These are phyloP conservation scores for Aplysina aerophoba DNA, from an alignment of 37 sponge, comb jelly and placozoan genomes.

Conservation along the genomic window DNA sequence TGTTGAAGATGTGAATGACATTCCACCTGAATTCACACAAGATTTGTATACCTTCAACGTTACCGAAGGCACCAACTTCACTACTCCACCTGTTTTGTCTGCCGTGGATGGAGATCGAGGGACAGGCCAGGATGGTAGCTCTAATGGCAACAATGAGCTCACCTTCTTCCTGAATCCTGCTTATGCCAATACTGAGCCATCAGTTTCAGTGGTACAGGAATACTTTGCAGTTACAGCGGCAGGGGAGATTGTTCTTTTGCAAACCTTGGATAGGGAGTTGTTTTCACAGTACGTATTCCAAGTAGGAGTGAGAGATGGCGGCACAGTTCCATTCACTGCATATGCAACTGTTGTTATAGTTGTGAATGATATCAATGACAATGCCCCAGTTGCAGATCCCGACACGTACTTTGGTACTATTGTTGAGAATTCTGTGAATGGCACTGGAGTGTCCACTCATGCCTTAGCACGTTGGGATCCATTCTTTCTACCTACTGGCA, in stretches of 20 bases:
- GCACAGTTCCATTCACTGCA: neutral
- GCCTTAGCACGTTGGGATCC: conserved; percentile 14
- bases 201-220: neutral
- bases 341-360: conserved; percentile 46
- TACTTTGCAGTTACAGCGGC: conserved; percentile 59
- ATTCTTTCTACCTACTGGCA: conserved; percentile 28
- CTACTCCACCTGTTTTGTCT: conserved; percentile 25
- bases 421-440: conserved; percentile 31
- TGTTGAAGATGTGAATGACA: conserved; percentile 58
- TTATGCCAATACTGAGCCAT: neutral
- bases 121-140: conserved; percentile 25
- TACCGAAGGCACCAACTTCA: conserved; percentile 31
- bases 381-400: conserved; percentile 67
- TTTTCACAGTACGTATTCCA: conserved; percentile 42
- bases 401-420: conserved; percentile 45
- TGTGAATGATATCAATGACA: conserved; percentile 74
- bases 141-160: conserved; percentile 72
- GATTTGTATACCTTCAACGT: conserved; percentile 17
- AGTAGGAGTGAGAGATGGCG: conserved; percentile 54
- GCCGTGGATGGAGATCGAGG: conserved; percentile 77
- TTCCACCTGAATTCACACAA: conserved; percentile 35
- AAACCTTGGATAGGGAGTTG: conserved; percentile 52
- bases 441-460: neutral
- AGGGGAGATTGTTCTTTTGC: conserved; percentile 46
- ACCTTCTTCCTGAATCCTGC: conserved; percentile 50